Conservation (phyloP, 1,140 invertebrate species). For the Pseudomyrmex cubaensis region DNA sequence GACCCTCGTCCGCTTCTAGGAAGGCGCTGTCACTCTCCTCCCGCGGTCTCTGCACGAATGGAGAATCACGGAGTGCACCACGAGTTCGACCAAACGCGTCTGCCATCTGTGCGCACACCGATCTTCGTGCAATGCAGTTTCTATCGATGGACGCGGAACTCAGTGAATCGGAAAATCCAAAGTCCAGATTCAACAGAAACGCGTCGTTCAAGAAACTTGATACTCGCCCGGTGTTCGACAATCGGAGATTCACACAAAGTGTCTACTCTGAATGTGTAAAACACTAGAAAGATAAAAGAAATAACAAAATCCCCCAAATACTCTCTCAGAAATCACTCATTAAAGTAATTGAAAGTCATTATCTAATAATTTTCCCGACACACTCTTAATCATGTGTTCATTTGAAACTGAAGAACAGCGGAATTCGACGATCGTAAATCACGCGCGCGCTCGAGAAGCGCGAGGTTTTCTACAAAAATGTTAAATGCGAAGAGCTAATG, state of each 20-base stretch:
- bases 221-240: background rate
- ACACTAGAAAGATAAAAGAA: background rate
- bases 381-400: background rate
- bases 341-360: too few species aligned
- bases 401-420: background rate
- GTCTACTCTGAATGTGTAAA: background rate
- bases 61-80: slow-evolving; percentile 48
- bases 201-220: background rate
- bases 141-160: background rate
- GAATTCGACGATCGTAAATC: slow-evolving; percentile 21
- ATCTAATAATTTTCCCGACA: too few species aligned
- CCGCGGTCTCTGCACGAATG: slow-evolving; percentile 25
- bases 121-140: slow-evolving; percentile 28
- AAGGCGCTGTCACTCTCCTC: slow-evolving; percentile 64
- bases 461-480: background rate
- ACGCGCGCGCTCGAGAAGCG: background rate
- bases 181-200: slow-evolving; percentile 6
- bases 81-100: slow-evolving; percentile 40
- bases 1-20: slow-evolving; percentile 62
- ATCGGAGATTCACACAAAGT: background rate
- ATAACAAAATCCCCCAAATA: background rate
- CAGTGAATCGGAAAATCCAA: slow-evolving; percentile 14
- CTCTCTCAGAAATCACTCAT: background rate
- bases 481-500: slow-evolving; percentile 12
- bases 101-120: slow-evolving; percentile 44